Evolutionary conservation across 2,797 vertebrate genomes (phyloP), one percentile per base, ranked within the genome.

Genomic region (Enteromius anoplus): DNA sequence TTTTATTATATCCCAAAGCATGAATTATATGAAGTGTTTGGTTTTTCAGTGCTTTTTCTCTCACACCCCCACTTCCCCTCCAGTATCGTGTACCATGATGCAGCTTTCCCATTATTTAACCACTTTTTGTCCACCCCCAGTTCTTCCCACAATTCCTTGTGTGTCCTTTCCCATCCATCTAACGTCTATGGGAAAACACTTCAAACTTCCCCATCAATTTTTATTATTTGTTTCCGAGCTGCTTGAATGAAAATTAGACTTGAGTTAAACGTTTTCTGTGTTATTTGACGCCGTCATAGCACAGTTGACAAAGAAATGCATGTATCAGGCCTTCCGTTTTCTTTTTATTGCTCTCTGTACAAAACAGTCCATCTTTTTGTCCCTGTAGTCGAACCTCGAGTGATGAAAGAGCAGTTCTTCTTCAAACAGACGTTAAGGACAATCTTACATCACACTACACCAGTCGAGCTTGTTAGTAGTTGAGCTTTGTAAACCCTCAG

Each of bases 51-150:
- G 5, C 11, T 88, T 89, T 62, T 29, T 83, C 90, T 92, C 93
- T 90, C 93, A 91, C 92, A 90, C 87, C 86, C 90, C 87, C 91
- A 88, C 85, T 90, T 92, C 90, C 89, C 92, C 83, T 40, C 83
- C 85, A 66, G 84, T 86, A 83, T 69, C 75, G 79, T 78, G 29
- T 89, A 88, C 87, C 87, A 89, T 84, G 75, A 62, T 45, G 84
- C 83, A 85, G 83, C 89, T 86, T 81, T 49, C 29, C 32, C 29
- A 64, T 75, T 34, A 89, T 87, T 90, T 91, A 91, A 93, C 91
- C 90, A 1, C 93, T 76, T 60, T 87, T 80, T 60, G 79, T 51
- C 86, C 87, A 42, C 82, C 88, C 84, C 84, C 75, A 40, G 14
- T 68, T 66, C 11, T 88, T 89, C 89, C 88, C 90, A 82, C 65